phyloP scores from a whole-genome alignment of 2,113 vertebrate genomes.

The Oncorhynchus clarkii region DNA sequence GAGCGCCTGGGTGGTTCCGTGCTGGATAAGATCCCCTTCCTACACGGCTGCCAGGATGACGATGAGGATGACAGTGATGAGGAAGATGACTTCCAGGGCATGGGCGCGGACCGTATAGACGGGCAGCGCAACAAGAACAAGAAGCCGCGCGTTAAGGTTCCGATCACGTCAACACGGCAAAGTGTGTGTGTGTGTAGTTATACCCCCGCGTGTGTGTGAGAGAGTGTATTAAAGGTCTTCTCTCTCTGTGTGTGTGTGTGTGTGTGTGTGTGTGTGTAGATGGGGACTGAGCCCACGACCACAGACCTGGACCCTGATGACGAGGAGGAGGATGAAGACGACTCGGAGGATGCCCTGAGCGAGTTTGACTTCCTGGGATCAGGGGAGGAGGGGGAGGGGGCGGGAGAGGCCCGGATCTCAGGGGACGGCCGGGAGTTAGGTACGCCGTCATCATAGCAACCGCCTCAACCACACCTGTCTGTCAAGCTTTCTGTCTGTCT shows the following conservation, averaged over 20 bases:
- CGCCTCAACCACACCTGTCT: constrained; percentile 45
- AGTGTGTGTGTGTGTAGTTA: background rate
- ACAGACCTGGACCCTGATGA: constrained; percentile 83
- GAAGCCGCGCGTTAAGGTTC: constrained; percentile 78
- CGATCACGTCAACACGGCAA: background rate
- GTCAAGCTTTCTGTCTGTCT: background rate
- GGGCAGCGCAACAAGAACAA: constrained; percentile 79
- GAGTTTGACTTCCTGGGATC: constrained; percentile 91
- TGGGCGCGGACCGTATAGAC: constrained; percentile 76
- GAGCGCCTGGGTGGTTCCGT: constrained; percentile 73
- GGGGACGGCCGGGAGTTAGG: constrained; percentile 84
- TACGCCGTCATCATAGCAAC: constrained; percentile 69
- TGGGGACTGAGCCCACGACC: constrained; percentile 75
- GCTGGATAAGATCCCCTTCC: constrained; percentile 84
- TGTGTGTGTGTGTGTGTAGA: background rate
- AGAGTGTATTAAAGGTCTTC: background rate
- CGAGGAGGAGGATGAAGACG: constrained; percentile 85
- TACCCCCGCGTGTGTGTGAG: background rate
- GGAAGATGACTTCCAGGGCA: constrained; percentile 83
- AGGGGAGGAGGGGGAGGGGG: constrained; percentile 84
- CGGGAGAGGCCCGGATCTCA: constrained; percentile 77
- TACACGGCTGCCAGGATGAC: constrained; percentile 83
- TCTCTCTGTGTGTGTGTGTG: background rate
- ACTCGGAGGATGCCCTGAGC: constrained; percentile 87
- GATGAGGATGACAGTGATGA: constrained; percentile 90